These are phyloP conservation scores for Sebastes schlegelii DNA, from an alignment of 2,113 vertebrate genomes.

Conservation along the genomic window DNA sequence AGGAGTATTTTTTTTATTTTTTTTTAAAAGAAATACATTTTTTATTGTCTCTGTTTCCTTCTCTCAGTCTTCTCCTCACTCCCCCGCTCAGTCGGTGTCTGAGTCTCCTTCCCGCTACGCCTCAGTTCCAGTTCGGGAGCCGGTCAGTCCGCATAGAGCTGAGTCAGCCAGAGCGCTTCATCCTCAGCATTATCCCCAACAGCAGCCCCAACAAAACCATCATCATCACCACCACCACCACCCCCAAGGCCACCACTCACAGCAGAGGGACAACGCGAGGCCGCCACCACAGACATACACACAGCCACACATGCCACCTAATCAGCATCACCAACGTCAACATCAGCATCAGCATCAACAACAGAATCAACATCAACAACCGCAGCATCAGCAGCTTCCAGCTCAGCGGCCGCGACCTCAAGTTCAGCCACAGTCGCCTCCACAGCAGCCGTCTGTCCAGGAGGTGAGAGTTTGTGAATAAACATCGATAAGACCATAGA, in stretches of 20 bases:
- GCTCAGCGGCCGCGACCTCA: slow-evolving; percentile 46
- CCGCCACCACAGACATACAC: slow-evolving; percentile 35
- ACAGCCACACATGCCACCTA: slow-evolving; percentile 10
- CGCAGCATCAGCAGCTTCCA: slow-evolving; percentile 21
- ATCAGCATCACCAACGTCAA: slow-evolving; percentile 50
- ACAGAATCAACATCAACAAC: slow-evolving; percentile 25
- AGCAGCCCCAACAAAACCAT: slow-evolving; percentile 66
- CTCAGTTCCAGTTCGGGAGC: slow-evolving; percentile 86
- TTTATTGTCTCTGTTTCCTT: not conserved
- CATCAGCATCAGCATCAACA: slow-evolving; percentile 29
- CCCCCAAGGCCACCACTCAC: slow-evolving; percentile 46
- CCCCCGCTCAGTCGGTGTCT: slow-evolving; percentile 42
- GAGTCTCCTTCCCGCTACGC: slow-evolving; percentile 64
- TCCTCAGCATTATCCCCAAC: slow-evolving; percentile 74
- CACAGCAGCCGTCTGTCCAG: slow-evolving; percentile 86
- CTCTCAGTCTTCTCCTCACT: slow-evolving; percentile 50
- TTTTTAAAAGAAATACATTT: not conserved
- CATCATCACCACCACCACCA: slow-evolving; percentile 33
- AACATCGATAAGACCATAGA: too few relatives aligned
- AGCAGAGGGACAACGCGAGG: slow-evolving; percentile 54
- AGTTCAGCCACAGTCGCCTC: slow-evolving; percentile 48
- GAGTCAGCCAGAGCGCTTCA: slow-evolving; percentile 86
- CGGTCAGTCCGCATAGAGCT: slow-evolving; percentile 86
- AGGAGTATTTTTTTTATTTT: not conserved
- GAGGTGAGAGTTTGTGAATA: slow-evolving; percentile 83